phyloP scores from a whole-genome alignment of 2,797 vertebrate species.

The Megaceryle alcyon region DNA sequence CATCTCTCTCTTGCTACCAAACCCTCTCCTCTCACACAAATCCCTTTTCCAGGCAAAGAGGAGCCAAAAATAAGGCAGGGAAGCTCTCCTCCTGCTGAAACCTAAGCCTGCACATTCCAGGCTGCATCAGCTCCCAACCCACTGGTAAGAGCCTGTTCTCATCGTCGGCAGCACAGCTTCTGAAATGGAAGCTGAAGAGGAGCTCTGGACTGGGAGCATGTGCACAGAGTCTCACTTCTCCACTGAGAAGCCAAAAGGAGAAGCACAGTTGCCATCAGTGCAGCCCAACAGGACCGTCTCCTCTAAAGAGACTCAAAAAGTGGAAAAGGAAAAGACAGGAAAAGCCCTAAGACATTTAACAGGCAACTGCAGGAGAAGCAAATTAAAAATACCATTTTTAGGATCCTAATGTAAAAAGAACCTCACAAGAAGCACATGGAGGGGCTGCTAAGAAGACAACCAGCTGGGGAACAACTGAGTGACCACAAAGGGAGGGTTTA shows the following conservation, averaged over 20 bases:
- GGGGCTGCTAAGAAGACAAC: not conserved
- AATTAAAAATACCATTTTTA: not conserved
- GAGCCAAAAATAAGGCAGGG: not conserved
- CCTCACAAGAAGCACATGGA: not conserved
- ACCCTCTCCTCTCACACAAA: not conserved
- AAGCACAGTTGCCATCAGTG: not conserved
- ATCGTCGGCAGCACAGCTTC: not conserved
- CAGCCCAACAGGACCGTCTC: not conserved
- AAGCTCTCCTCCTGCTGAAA: not conserved
- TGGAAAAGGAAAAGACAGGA: fast-evolving
- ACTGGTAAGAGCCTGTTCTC: not conserved
- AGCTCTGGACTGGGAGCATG: not conserved
- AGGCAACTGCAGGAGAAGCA: not conserved
- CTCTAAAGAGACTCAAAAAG: not conserved
- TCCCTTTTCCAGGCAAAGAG: not conserved
- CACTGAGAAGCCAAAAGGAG: not conserved
- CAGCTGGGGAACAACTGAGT: not conserved
- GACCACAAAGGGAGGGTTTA: not conserved
- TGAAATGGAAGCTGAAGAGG: not conserved
- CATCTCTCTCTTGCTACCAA: not conserved
- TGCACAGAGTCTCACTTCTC: not conserved
- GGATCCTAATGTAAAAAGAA: not conserved
- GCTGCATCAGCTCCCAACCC: not conserved
- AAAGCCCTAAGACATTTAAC: not conserved
- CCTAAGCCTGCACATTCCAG: not conserved